Conservation (phyloP, 2,113 vertebrate species). For the Lophura nycthemera region DNA sequence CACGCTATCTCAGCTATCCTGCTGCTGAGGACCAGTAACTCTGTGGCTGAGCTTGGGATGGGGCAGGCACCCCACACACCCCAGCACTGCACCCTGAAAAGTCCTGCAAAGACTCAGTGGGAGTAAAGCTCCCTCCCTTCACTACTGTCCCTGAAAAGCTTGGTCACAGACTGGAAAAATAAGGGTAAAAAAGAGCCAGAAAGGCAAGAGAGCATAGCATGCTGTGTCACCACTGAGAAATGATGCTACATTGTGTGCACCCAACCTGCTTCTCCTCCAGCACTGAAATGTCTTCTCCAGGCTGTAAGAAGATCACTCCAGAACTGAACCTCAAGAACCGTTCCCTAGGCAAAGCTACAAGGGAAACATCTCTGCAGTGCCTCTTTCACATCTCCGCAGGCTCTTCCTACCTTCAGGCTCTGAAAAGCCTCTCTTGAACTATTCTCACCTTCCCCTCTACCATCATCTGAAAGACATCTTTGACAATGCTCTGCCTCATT, state of each 20-base stretch:
- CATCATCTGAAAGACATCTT: background rate
- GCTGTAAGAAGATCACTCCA: background rate
- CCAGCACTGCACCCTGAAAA: background rate
- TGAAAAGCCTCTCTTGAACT: background rate
- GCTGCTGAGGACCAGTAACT: background rate
- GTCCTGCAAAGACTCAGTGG: background rate
- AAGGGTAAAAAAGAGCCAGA: background rate
- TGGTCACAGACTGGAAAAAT: background rate
- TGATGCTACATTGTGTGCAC: accelerated
- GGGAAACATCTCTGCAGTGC: background rate
- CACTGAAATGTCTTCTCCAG: background rate
- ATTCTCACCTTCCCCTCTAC: background rate
- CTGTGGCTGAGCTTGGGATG: background rate
- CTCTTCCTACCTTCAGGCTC: background rate
- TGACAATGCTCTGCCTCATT: background rate
- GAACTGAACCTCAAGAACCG: background rate
- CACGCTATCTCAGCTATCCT: background rate
- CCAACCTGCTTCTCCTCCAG: background rate
- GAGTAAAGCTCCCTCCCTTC: background rate
- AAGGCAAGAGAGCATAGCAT: background rate
- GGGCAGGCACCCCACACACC: background rate
- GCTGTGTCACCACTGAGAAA: background rate
- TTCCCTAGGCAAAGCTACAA: background rate
- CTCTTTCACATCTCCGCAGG: accelerated
- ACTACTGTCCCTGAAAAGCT: background rate